A percentile compares a stretch with the other conserved stretches of the same genome.
Evolutionary conservation across 2,888 invertebrate species (phyloP).

Genomic region (Tipula vernalis): DNA sequence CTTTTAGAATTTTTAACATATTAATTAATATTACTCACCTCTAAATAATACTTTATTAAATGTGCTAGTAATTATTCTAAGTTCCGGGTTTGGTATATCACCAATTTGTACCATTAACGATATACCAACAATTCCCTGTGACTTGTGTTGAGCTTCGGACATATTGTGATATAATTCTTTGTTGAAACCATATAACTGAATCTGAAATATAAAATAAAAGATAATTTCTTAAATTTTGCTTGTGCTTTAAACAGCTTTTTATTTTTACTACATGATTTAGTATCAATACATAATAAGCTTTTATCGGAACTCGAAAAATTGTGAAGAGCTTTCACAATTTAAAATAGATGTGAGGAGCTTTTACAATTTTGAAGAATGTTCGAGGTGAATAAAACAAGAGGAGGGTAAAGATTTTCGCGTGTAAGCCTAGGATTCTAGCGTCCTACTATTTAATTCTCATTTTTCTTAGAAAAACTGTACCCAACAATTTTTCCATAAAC

Average conservation of each 20-base stretch:
- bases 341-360: too few species aligned
- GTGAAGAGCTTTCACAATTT: too few species aligned
- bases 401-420: too few species aligned
- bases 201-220: constrained; percentile 43
- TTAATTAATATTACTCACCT: constrained; percentile 44
- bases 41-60: constrained; percentile 75
- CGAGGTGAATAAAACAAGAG: too few species aligned
- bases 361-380: too few species aligned
- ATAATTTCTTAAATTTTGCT: background rate
- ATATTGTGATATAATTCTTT: constrained; percentile 93
- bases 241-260: background rate
- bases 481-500: background rate
- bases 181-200: constrained; percentile 94
- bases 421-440: too few species aligned
- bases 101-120: constrained; percentile 91
- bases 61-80: constrained; percentile 74
- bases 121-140: constrained; percentile 92
- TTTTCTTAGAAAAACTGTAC: too few species aligned
- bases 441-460: too few species aligned
- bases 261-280: too few species aligned
- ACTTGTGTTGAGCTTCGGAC: constrained; percentile 90
- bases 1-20: background rate
- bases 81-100: constrained; percentile 72
- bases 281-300: too few species aligned
- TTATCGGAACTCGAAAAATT: too few species aligned